Percentiles rank a stretch among this genome's conserved stretches.
Conservation (phyloP, 2,113 vertebrate species). For the Pionites leucogaster region DNA sequence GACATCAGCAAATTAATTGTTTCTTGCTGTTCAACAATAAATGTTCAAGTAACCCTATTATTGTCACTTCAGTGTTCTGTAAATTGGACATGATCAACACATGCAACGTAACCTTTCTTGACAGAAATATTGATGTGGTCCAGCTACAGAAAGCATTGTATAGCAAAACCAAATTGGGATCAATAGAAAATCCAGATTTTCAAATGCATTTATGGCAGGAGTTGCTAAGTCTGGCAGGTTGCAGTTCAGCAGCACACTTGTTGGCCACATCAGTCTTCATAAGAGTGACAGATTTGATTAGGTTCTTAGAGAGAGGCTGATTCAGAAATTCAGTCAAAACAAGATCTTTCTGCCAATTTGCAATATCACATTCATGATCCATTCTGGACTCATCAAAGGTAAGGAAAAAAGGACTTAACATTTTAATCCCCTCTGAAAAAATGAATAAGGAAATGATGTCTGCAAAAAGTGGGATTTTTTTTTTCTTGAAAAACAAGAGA, state of each 20-base stretch:
- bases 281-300: conserved; percentile 54
- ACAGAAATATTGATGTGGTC: not conserved
- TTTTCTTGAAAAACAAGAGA: not conserved
- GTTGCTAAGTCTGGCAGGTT: conserved; percentile 28
- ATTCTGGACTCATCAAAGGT: conserved; percentile 13
- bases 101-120: not conserved
- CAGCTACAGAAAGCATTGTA: not conserved
- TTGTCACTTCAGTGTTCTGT: not conserved
- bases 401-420: conserved; percentile 33
- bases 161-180: conserved; percentile 6
- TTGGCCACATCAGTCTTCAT: conserved; percentile 54
- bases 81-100: not conserved
- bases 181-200: conserved; percentile 40
- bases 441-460: conserved; percentile 32
- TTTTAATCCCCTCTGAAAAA: conserved; percentile 40
- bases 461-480: not conserved
- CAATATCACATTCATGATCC: not conserved
- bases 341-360: conserved; percentile 38
- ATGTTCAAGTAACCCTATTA: not conserved
- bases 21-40: not conserved
- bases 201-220: not conserved
- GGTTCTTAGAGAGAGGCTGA: conserved; percentile 10
- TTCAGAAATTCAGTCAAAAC: conserved; percentile 28
- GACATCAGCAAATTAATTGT: not conserved
- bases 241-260: conserved; percentile 39